A percentile compares a stretch with the other conserved stretches of the same genome.
These are phyloP conservation scores for Ptilonorhynchus violaceus DNA, from an alignment of 2,113 vertebrate species.

Conservation along the genomic window DNA sequence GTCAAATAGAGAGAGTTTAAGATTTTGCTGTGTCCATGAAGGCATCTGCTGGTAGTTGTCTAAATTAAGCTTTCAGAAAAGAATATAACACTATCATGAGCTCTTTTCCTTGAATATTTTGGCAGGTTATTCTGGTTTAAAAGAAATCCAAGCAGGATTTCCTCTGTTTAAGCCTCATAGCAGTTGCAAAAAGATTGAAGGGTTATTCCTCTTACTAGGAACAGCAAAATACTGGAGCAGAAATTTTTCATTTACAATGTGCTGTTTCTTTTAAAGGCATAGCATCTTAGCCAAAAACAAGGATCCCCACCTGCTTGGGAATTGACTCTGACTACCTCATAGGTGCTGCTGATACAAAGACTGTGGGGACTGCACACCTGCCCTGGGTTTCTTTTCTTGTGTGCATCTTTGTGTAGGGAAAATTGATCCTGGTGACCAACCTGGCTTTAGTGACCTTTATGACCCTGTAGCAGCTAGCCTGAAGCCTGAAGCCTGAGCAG, in stretches of 20 bases:
- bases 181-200: conserved; percentile 51
- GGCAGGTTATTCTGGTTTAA: conserved; percentile 68
- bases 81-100: conserved; percentile 71
- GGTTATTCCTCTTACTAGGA: conserved; percentile 31
- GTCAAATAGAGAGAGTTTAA: conserved; percentile 85
- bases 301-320: not conserved
- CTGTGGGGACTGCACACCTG: not conserved
- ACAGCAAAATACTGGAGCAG: not conserved
- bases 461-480: not conserved
- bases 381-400: not conserved
- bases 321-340: not conserved
- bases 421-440: not conserved
- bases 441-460: not conserved
- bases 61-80: conserved; percentile 80
- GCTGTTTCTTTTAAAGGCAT: conserved; percentile 16
- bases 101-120: conserved; percentile 66
- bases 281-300: not conserved
- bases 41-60: conserved; percentile 74
- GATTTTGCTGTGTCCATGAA: conserved; percentile 76
- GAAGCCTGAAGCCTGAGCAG: not conserved
- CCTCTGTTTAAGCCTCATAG: conserved; percentile 38
- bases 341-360: not conserved
- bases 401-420: not conserved
- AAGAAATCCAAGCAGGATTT: conserved; percentile 72
- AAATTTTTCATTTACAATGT: not conserved